Base-by-base conservation (phyloP, 2,113 vertebrate species). In the Psilopsiagon aurifrons region DNA sequence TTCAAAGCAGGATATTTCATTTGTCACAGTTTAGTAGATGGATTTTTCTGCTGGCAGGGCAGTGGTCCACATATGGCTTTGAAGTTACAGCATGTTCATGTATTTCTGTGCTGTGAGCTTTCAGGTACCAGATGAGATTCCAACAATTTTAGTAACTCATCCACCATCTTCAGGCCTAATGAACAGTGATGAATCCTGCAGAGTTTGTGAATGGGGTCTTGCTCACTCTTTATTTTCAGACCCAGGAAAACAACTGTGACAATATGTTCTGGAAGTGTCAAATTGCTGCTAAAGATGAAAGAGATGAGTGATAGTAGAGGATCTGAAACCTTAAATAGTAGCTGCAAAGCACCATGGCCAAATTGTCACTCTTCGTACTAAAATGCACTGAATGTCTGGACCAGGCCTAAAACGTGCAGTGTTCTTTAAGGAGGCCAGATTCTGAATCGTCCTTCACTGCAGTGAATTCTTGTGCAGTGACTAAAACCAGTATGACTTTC, bases 1-100 rank as follows among this genome's bases (percentile, higher is more conserved):
- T 94, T 90, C 79, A 78, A 81, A 96, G 67, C 41, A 52, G 20
- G 15, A 12, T 47, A 69, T 63, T 95, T 96, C 83, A 49, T 94
- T 92, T 97, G 75, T 94, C 16, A 93, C 44, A 66, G n/a, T 66
- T 63, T 33, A 93, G 9, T 68, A 86, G 69, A 70, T 78, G 31
- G 24, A 43, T 85, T 95, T 92, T 83, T 20, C 39, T 94, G n/a
- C 19, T 77, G 28, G 5, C 64, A 6, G 86, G 20, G 14, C 86
- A 63, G 84, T 68, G 46, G 16, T 60, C 23, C 31, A 33, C 73
- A 78, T 84, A 67, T 70, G 59, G 35, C 28, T 95, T 90, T 92
- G 66, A 89, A 82, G 83, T 76, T 33, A 11, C 39, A 91, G 16
- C 37, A 28, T 27, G 27, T 55, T 94, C 10, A 70, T 91, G 17